Evolutionary conservation across 2,888 invertebrate species (phyloP).

Genomic region (Liposcelis brunnea): DNA sequence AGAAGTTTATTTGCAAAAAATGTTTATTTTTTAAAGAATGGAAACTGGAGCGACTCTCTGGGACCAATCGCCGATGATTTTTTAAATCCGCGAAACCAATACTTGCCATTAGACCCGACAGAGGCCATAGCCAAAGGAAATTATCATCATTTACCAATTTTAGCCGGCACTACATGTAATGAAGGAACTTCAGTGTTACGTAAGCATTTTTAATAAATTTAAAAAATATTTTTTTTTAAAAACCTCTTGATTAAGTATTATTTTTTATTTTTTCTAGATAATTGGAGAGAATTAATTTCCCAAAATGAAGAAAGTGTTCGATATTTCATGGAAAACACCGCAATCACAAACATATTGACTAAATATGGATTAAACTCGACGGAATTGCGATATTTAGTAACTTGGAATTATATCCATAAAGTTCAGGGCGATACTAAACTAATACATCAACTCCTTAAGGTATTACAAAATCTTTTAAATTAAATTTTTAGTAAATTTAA

Average conservation of each 20-base stretch:
- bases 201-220: constrained; percentile 19
- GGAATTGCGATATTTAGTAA: constrained; percentile 21
- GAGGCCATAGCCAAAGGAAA: constrained; percentile 34
- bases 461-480: neutral
- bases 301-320: constrained; percentile 35
- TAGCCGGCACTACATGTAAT: constrained; percentile 50
- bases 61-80: constrained; percentile 46
- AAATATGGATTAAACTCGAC: constrained; percentile 25
- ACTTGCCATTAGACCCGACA: constrained; percentile 37
- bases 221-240: constrained; percentile 2
- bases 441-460: neutral
- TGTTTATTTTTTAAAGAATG: constrained; percentile 29
- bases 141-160: constrained; percentile 41
- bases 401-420: constrained; percentile 17
- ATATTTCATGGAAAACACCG: constrained; percentile 36
- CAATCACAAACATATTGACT: constrained; percentile 39
- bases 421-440: too few relatives aligned
- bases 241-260: neutral
- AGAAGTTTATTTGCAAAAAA: too few relatives aligned
- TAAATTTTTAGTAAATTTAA: neutral
- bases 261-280: constrained; percentile 27
- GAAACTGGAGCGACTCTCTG: constrained; percentile 37
- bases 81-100: constrained; percentile 40
- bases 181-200: constrained; percentile 42
- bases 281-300: constrained; percentile 39